phyloP scores from a whole-genome alignment of 2,888 invertebrate genomes.

The Saturnia japonica region DNA sequence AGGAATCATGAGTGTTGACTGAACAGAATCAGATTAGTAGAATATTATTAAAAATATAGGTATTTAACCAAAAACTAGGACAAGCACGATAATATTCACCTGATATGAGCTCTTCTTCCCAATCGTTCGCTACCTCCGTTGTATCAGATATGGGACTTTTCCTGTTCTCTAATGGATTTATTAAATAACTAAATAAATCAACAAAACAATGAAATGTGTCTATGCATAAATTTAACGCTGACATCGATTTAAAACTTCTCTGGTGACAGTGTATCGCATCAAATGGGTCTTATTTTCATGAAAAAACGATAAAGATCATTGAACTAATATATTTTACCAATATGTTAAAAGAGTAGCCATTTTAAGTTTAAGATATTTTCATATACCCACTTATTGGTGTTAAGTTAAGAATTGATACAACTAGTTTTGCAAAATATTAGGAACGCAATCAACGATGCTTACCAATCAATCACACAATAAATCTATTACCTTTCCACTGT shows the following conservation, averaged over 20 bases:
- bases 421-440: neutral
- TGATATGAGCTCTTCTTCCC: neutral
- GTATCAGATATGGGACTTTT: neutral
- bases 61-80: neutral
- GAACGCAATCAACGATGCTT: neutral
- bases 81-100: neutral
- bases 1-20: neutral
- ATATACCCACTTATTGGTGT: neutral
- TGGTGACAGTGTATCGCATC: neutral
- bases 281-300: neutral
- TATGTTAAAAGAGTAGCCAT: neutral
- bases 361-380: neutral
- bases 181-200: neutral
- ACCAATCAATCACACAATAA: neutral
- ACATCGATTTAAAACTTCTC: neutral
- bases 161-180: neutral
- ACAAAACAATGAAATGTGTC: neutral
- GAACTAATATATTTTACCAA: neutral
- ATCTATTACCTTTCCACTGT: neutral
- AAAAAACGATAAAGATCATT: neutral
- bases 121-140: neutral
- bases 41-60: neutral
- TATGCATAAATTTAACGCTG: neutral
- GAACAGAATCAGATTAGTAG: neutral
- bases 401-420: neutral